Evolutionary conservation across 2,888 invertebrate species (phyloP).

Genomic region (Drosophila lutescens): DNA sequence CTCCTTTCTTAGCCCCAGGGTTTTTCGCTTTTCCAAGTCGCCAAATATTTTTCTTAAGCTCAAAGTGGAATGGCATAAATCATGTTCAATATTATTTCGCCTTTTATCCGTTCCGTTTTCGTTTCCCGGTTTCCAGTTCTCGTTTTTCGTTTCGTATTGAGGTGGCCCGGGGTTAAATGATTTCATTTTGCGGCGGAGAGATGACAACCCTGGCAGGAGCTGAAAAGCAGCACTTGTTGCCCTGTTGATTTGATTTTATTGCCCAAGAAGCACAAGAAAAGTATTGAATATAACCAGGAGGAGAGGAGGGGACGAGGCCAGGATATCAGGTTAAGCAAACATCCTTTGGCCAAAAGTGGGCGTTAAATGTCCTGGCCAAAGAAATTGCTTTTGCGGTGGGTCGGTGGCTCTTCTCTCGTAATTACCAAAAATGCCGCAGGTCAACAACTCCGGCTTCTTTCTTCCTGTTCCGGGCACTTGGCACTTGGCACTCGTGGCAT

Average conservation of each 20-base stretch:
- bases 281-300: slow-evolving; percentile 15
- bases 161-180: slow-evolving; percentile 56
- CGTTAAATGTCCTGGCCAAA: slow-evolving; percentile 18
- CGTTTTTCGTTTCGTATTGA: slow-evolving; percentile 20
- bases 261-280: slow-evolving; percentile 12
- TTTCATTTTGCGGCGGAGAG: slow-evolving; percentile 52
- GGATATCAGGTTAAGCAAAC: slow-evolving; percentile 14
- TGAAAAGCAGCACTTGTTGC: slow-evolving; percentile 47
- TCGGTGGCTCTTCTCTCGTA: slow-evolving; percentile 19
- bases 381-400: slow-evolving; percentile 61
- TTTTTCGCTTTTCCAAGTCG: slow-evolving; percentile 28
- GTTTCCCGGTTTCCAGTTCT: slow-evolving; percentile 13
- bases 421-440: slow-evolving; percentile 59
- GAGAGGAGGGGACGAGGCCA: neutral
- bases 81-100: slow-evolving; percentile 66
- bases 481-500: slow-evolving; percentile 41
- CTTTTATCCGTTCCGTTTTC: slow-evolving; percentile 23
- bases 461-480: slow-evolving; percentile 19
- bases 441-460: slow-evolving; percentile 11
- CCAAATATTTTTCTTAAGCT: slow-evolving; percentile 65
- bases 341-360: slow-evolving; percentile 3
- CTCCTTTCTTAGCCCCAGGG: neutral
- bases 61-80: slow-evolving; percentile 59
- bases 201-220: slow-evolving; percentile 45
- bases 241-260: slow-evolving; percentile 60